A percentile compares a stretch with the other conserved stretches of the same genome.
These are phyloP conservation scores for Tautogolabrus adspersus DNA, from an alignment of 2,113 vertebrate genomes.

Conservation along the genomic window DNA sequence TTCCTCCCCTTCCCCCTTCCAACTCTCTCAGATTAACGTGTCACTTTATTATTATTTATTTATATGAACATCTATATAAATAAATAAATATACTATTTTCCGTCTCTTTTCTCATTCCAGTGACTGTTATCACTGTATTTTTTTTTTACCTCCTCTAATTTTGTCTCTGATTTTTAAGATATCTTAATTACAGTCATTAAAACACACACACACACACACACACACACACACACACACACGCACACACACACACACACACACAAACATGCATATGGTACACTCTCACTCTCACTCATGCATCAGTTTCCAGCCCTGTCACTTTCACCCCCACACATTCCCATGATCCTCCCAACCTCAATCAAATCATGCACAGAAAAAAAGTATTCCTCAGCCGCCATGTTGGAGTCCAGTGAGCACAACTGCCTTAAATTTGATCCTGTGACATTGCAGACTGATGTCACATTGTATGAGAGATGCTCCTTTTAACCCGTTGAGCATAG, in stretches of 20 bases:
- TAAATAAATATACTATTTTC: constrained; percentile 71
- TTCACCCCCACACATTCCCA: constrained; percentile 66
- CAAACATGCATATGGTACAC: constrained; percentile 34
- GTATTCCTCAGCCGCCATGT: constrained; percentile 53
- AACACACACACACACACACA: constrained; percentile 29
- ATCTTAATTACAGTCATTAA: constrained; percentile 55
- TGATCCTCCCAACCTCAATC: constrained; percentile 53
- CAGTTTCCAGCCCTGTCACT: constrained; percentile 66
- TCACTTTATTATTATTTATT: constrained; percentile 76
- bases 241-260: constrained; percentile 19
- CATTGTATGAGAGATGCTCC: constrained; percentile 47
- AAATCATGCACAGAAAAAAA: constrained; percentile 55
- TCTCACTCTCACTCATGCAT: constrained; percentile 67
- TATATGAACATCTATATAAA: constrained; percentile 75
- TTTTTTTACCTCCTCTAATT: constrained; percentile 46
- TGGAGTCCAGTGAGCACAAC: constrained; percentile 84
- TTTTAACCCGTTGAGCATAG: constrained; percentile 39
- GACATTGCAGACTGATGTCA: constrained; percentile 56
- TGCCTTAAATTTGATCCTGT: constrained; percentile 82
- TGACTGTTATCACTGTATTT: constrained; percentile 74
- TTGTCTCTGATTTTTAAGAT: constrained; percentile 65
- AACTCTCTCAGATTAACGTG: constrained; percentile 68
- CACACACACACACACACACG: constrained; percentile 19
- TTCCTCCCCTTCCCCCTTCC: constrained; percentile 56
- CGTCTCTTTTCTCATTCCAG: constrained; percentile 61